Evolutionary conservation across 2,113 vertebrate genomes (phyloP).

Genomic region (Cyprinodon tularosa): DNA sequence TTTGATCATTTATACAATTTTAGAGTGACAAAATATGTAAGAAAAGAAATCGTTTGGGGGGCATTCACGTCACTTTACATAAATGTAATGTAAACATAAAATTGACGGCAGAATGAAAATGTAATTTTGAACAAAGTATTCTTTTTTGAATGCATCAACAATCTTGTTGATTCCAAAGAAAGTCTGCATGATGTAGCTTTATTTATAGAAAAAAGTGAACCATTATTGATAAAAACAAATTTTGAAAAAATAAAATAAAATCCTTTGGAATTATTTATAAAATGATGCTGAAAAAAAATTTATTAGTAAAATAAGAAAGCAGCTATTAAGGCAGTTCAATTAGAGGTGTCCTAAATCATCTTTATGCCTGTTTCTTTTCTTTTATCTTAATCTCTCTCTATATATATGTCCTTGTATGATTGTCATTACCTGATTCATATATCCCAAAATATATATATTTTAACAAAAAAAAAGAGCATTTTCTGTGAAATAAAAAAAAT

Average conservation of each 20-base stretch:
- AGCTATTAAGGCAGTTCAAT: neutral
- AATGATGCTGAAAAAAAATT: neutral
- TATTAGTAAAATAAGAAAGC: neutral
- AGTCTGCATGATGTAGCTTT: neutral
- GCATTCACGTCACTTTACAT: neutral
- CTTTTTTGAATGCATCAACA: no score
- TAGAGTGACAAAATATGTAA: neutral
- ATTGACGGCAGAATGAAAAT: neutral
- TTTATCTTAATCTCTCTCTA: no score
- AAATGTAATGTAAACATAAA: neutral
- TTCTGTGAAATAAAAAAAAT: conserved; percentile 32
- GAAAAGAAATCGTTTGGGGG: no score
- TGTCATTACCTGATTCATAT: neutral
- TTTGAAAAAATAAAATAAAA: no score
- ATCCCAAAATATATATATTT: neutral
- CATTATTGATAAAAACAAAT: no score
- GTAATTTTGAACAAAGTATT: neutral
- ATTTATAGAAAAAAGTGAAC: neutral
- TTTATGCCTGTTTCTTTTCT: no score
- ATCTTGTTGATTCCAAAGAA: neutral
- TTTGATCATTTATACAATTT: neutral
- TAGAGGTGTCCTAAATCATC: no score
- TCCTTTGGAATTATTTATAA: neutral
- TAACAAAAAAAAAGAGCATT: neutral
- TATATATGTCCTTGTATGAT: neutral